Conservation (phyloP, 2,888 invertebrate species). For the Neoitamus cyanurus region DNA sequence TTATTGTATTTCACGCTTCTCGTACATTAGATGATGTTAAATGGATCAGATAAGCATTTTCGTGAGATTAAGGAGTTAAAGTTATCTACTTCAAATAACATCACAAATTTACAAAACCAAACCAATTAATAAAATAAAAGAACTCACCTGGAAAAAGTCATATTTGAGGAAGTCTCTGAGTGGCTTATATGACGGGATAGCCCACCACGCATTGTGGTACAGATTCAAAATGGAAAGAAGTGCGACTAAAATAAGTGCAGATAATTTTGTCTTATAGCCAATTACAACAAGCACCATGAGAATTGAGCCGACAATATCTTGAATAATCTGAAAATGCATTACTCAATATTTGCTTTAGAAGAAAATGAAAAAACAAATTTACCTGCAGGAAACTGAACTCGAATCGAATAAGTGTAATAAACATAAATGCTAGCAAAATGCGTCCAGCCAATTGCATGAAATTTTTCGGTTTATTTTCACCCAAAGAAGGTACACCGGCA, state of each 20-base stretch:
- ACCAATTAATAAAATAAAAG: slow-evolving; percentile 41
- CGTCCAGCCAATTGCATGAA: slow-evolving; percentile 96
- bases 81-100: no score
- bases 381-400: slow-evolving; percentile 91
- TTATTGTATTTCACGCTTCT: neutral
- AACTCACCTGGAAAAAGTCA: slow-evolving; percentile 97
- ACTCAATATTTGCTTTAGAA: neutral
- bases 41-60: neutral
- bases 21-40: neutral
- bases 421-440: slow-evolving; percentile 97
- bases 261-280: slow-evolving; percentile 98
- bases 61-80: neutral
- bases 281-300: slow-evolving; percentile 96
- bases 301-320: slow-evolving; percentile 92
- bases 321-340: slow-evolving; percentile 75
- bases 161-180: slow-evolving; percentile 99
- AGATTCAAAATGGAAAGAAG: slow-evolving; percentile 91
- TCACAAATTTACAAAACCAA: no score
- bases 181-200: slow-evolving; percentile 92
- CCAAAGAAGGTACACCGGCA: slow-evolving; percentile 92
- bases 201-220: slow-evolving; percentile 99
- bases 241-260: slow-evolving; percentile 91
- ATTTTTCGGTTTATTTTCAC: slow-evolving; percentile 96
- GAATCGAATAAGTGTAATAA: slow-evolving; percentile 93
- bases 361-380: slow-evolving; percentile 52